phyloP scores from a whole-genome alignment of 2,888 invertebrate species.

The Falcaria lacertinaria region DNA sequence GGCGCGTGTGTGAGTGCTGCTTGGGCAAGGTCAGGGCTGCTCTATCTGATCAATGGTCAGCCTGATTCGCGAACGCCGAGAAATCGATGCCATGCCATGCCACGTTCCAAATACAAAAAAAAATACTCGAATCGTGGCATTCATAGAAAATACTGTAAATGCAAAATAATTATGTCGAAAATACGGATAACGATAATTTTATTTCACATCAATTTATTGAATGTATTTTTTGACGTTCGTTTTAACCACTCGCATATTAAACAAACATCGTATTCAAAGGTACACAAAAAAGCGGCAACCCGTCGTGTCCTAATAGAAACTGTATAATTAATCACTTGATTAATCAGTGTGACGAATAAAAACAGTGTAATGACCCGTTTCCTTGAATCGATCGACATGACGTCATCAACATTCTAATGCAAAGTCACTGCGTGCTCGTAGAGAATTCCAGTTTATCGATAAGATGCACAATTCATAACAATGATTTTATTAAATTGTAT shows the following conservation, averaged over 20 bases:
- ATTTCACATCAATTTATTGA: not conserved
- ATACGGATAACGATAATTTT: not conserved
- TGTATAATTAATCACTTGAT: slow-evolving; percentile 76
- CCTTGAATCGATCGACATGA: slow-evolving; percentile 73
- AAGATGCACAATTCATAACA: slow-evolving; percentile 15
- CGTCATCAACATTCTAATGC: slow-evolving; percentile 71
- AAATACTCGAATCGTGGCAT: slow-evolving; percentile 4
- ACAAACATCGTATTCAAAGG: slow-evolving; percentile 33
- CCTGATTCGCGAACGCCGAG: slow-evolving; percentile 43
- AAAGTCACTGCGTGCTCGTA: slow-evolving; percentile 59
- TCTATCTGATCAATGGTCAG: slow-evolving; percentile 74
- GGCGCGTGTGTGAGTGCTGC: slow-evolving; percentile 57
- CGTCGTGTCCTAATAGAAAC: slow-evolving; percentile 65
- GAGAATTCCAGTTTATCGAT: slow-evolving; percentile 45
- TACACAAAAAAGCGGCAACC: slow-evolving; percentile 49
- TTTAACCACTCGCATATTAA: slow-evolving; percentile 23
- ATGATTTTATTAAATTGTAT: slow-evolving; percentile 3
- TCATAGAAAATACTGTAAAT: no score
- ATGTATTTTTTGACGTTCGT: slow-evolving; percentile 13
- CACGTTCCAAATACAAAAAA: not conserved
- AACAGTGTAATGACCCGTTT: slow-evolving; percentile 78
- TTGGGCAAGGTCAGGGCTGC: slow-evolving; percentile 77
- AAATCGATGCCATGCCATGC: slow-evolving; percentile 37
- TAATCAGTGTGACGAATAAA: slow-evolving; percentile 79
- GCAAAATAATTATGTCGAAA: not conserved